A percentile compares a stretch with the other conserved stretches of the same genome.
phyloP scores from a whole-genome alignment of 2,797 vertebrate species.

The Lacerta bilineata region DNA sequence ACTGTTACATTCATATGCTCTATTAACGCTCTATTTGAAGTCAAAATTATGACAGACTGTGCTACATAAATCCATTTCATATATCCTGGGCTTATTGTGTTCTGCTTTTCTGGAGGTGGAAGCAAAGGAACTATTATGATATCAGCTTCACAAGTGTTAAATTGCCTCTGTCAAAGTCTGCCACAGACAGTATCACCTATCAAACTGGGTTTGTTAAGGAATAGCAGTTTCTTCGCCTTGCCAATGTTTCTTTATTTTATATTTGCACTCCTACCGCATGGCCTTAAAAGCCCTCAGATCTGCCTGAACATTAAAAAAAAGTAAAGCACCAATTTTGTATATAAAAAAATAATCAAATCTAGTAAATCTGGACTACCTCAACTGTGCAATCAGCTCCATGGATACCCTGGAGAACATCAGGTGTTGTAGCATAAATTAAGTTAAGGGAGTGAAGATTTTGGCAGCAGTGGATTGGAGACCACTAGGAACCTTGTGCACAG shows the following conservation, averaged over 20 bases:
- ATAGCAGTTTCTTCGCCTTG: neutral
- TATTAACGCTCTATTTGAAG: conserved; percentile 59
- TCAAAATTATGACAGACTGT: conserved; percentile 60
- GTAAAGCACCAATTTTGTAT: neutral
- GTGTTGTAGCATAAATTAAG: neutral
- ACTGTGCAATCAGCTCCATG: neutral
- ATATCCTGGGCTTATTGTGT: conserved; percentile 51
- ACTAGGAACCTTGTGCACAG: neutral
- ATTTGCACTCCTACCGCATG: neutral
- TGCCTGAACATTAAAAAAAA: neutral
- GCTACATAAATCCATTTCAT: conserved; percentile 63
- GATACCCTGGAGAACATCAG: neutral
- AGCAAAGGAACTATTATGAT: conserved; percentile 46
- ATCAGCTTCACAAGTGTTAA: conserved; percentile 19
- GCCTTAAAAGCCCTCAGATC: neutral
- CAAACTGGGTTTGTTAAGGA: neutral
- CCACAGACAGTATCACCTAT: neutral
- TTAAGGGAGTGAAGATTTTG: neutral
- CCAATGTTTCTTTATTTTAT: neutral
- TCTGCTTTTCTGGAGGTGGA: conserved; percentile 66
- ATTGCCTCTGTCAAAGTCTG: conserved; percentile 24
- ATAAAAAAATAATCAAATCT: neutral
- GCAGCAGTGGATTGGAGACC: neutral
- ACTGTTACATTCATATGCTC: conserved; percentile 53
- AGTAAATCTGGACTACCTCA: neutral